These are phyloP conservation scores for Progne subis DNA, from an alignment of 2,113 vertebrate genomes.

Conservation along the genomic window DNA sequence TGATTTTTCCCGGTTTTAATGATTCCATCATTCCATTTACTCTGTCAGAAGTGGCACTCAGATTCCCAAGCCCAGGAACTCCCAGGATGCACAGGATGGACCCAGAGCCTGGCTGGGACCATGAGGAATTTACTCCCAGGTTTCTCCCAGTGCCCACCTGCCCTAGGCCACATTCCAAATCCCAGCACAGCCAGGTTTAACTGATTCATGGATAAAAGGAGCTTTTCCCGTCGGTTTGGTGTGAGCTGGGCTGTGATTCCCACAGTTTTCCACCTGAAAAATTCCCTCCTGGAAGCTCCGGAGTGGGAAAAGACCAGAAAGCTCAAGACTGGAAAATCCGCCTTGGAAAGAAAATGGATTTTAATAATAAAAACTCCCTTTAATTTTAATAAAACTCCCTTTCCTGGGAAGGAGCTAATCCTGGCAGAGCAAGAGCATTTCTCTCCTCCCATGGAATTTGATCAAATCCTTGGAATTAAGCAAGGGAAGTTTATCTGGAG, in stretches of 20 bases:
- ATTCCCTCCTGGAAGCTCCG: not conserved
- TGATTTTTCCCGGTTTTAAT: not conserved
- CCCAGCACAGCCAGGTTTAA: not conserved
- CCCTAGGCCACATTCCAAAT: fast-evolving
- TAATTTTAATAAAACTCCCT: not conserved
- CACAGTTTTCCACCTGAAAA: not conserved
- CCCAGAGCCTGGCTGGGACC: not conserved
- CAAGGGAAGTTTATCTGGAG: not conserved
- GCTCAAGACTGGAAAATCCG: not conserved
- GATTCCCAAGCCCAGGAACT: not conserved
- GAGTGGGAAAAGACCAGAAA: not conserved
- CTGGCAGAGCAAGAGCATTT: not conserved
- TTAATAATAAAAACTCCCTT: not conserved
- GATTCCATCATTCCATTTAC: fast-evolving
- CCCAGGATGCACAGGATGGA: not conserved
- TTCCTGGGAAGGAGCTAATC: not conserved
- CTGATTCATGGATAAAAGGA: not conserved
- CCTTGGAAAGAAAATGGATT: not conserved
- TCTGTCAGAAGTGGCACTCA: fast-evolving
- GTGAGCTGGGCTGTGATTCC: not conserved
- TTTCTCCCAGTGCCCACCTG: not conserved
- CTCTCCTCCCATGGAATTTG: not conserved
- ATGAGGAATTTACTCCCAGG: not conserved
- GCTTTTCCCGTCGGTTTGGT: fast-evolving
- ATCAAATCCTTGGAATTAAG: not conserved